Percentiles rank a stretch among this genome's conserved stretches.
phyloP scores from a whole-genome alignment of 2,113 vertebrate species.

The Rutilus rutilus region DNA sequence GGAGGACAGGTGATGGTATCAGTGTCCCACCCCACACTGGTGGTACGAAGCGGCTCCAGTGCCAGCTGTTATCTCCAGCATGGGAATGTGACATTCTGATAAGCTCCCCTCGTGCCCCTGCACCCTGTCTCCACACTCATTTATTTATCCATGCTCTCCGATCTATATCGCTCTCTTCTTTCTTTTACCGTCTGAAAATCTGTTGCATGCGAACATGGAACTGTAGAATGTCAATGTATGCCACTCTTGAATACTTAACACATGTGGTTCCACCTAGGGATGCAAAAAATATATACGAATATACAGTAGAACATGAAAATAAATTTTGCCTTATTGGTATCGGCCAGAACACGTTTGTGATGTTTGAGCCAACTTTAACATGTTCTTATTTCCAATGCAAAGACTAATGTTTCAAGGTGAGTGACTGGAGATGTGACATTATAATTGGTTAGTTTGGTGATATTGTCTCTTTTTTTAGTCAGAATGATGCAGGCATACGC shows the following conservation, averaged over 20 bases:
- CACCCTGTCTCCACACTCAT: constrained; percentile 2
- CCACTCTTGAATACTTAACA: not conserved
- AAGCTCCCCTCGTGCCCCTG: constrained; percentile 10
- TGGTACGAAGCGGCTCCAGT: not conserved
- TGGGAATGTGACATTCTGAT: constrained; percentile 48
- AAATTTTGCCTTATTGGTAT: not conserved
- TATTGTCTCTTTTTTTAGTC: not conserved
- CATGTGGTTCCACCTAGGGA: not conserved
- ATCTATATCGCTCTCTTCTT: constrained; percentile 17
- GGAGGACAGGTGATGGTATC: constrained; percentile 18
- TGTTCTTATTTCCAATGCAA: not conserved
- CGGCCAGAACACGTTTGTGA: not conserved
- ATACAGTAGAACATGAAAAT: not conserved
- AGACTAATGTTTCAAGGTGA: not conserved
- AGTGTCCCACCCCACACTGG: not conserved
- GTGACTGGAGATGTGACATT: not conserved
- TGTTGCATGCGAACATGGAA: not conserved
- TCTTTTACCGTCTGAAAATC: constrained; percentile 13
- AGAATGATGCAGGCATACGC: constrained; percentile 13
- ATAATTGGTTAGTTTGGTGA: not conserved
- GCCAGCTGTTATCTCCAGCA: constrained; percentile 44
- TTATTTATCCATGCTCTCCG: constrained; percentile 28
- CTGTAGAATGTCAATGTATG: not conserved
- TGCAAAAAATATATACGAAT: not conserved
- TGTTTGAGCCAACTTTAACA: not conserved